Evolutionary conservation across 2,797 vertebrate genomes (phyloP).

Genomic region (Siniperca obscura): DNA sequence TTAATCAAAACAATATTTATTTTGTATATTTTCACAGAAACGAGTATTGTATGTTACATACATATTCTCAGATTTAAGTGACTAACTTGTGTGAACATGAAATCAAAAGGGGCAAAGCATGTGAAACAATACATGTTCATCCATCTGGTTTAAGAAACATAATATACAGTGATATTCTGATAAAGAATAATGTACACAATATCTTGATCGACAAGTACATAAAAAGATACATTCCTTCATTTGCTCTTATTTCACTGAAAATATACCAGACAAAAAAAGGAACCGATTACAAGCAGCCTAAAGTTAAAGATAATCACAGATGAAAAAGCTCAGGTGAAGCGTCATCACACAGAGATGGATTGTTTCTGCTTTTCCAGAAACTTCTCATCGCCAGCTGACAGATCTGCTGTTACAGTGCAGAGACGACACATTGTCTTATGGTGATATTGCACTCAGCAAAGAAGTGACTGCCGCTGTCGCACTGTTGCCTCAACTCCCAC

Average conservation of each 20-base stretch:
- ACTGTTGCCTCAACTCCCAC: constrained; percentile 20
- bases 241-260: constrained; percentile 72
- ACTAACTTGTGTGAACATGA: constrained; percentile 45
- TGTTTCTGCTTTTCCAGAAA: constrained; percentile 28
- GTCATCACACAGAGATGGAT: constrained; percentile 9
- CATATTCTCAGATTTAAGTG: constrained; percentile 49
- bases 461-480: constrained; percentile 34
- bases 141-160: constrained; percentile 49
- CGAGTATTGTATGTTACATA: constrained; percentile 63
- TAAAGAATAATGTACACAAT: constrained; percentile 60
- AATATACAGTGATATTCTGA: constrained; percentile 54
- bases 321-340: constrained; percentile 30
- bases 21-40: constrained; percentile 67
- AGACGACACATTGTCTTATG: constrained; percentile 21
- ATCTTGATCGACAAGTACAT: constrained; percentile 61
- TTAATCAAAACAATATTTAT: constrained; percentile 76
- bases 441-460: constrained; percentile 51
- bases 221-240: constrained; percentile 79
- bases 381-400: constrained; percentile 11
- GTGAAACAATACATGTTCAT: constrained; percentile 47
- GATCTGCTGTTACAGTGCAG: constrained; percentile 29
- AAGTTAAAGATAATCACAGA: constrained; percentile 30
- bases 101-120: constrained; percentile 55
- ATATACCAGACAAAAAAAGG: constrained; percentile 56
- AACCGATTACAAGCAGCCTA: constrained; percentile 41